phyloP scores from a whole-genome alignment of 2,113 vertebrate genomes.

The Osmerus eperlanus region DNA sequence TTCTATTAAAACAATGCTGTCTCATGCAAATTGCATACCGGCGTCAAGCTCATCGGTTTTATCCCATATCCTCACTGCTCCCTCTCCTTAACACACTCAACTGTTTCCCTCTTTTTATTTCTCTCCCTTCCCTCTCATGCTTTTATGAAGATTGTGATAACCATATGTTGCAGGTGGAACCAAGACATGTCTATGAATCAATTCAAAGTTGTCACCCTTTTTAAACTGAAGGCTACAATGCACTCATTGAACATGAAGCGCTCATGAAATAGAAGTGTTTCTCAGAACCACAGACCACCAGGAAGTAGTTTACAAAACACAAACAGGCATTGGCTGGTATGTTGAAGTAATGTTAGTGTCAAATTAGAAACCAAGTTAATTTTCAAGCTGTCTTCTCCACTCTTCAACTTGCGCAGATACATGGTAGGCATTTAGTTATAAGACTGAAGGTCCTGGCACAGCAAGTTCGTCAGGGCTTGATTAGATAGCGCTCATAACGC shows the following conservation, averaged over 20 bases:
- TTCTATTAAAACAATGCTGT: constrained; percentile 66
- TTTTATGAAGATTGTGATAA: constrained; percentile 45
- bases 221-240: too few relatives aligned
- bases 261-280: too few relatives aligned
- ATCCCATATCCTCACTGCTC: constrained; percentile 35
- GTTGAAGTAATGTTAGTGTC: too few relatives aligned
- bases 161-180: constrained; percentile 21
- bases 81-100: not conserved
- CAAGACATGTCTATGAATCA: constrained; percentile 10
- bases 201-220: constrained; percentile 13
- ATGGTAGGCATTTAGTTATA: not conserved
- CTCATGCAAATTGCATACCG: constrained; percentile 63
- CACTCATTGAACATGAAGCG: too few relatives aligned
- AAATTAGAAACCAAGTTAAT: too few relatives aligned
- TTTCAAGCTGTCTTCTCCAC: too few relatives aligned
- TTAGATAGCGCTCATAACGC: too few relatives aligned
- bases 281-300: too few relatives aligned
- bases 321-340: too few relatives aligned
- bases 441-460: not conserved
- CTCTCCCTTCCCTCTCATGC: constrained; percentile 15
- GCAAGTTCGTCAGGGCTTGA: not conserved
- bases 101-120: not conserved
- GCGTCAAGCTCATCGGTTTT: constrained; percentile 55
- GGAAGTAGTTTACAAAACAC: too few relatives aligned
- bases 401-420: too few relatives aligned